phyloP scores from a whole-genome alignment of 2,888 invertebrate genomes.

The Azorinus chamasolen region DNA sequence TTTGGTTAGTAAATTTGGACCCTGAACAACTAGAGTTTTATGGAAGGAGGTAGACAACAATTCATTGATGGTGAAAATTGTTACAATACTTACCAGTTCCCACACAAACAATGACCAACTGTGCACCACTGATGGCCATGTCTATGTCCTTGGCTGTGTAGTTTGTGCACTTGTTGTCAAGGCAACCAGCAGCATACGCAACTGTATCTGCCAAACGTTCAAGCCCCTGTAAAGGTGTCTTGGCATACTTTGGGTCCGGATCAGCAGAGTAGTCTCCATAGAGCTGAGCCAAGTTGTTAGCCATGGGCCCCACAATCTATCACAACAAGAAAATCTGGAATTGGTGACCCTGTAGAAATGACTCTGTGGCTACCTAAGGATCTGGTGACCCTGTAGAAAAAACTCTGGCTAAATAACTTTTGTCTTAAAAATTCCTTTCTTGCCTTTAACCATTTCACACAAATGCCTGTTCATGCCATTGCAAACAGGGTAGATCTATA shows the following conservation, averaged over 20 bases:
- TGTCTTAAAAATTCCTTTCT: no score
- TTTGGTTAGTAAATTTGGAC: no score
- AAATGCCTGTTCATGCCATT: no score
- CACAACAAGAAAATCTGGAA: constrained; percentile 3
- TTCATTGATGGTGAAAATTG: no score
- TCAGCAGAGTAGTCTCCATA: constrained; percentile 81
- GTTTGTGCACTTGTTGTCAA: constrained; percentile 68
- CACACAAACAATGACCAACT: constrained; percentile 79
- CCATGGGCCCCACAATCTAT: constrained; percentile 84
- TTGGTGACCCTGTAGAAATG: no score
- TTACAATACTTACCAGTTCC: constrained; percentile 77
- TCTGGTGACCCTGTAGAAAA: no score
- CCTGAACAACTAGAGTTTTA: no score
- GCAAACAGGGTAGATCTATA: no score
- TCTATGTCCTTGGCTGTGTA: constrained; percentile 68
- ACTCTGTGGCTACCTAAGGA: no score
- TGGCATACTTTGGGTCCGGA: constrained; percentile 63
- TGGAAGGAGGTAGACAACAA: no score
- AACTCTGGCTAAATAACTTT: no score
- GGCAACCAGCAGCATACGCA: constrained; percentile 75
- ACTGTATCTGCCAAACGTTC: constrained; percentile 52
- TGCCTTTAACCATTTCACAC: no score
- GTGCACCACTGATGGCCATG: constrained; percentile 65
- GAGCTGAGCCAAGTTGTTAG: constrained; percentile 74
- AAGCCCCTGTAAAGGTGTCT: constrained; percentile 78